Conservation (phyloP, 1,140 invertebrate genomes). For the Spodoptera frugiperda region DNA sequence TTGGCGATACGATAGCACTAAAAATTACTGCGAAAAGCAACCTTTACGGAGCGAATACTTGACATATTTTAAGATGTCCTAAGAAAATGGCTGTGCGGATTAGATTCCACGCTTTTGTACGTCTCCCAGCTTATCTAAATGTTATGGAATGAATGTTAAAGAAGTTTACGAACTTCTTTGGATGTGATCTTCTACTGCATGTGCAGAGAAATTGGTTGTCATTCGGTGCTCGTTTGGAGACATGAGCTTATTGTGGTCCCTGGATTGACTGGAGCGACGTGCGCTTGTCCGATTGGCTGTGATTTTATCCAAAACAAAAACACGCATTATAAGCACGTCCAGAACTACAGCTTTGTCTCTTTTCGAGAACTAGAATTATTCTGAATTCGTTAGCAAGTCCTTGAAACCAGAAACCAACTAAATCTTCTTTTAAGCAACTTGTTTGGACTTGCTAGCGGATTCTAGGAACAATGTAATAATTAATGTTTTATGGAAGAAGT, state of each 20-base stretch:
- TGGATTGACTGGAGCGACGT: too few relatives aligned
- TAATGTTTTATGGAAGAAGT: too few relatives aligned
- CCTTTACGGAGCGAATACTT: neutral
- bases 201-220: neutral
- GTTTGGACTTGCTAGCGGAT: slow-evolving; percentile 2
- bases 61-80: neutral
- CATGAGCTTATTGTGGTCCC: neutral
- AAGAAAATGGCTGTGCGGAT: slow-evolving; percentile 1
- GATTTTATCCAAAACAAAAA: too few relatives aligned
- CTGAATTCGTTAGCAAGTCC: slow-evolving; percentile 5
- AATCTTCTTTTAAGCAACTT: neutral
- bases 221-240: neutral
- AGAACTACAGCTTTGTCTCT: neutral
- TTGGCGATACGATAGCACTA: too few relatives aligned
- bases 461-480: too few relatives aligned
- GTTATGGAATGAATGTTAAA: slow-evolving; percentile 3
- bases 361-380: neutral
- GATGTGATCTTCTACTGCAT: slow-evolving; percentile 9
- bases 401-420: neutral
- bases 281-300: too few relatives aligned
- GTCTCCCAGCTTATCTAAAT: slow-evolving; percentile 8
- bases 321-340: neutral
- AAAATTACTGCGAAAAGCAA: neutral
- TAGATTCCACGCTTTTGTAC: slow-evolving; percentile 21
- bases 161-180: neutral